These are phyloP conservation scores for Cyclina sinensis DNA, from an alignment of 1,140 invertebrate genomes.

Conservation along the genomic window DNA sequence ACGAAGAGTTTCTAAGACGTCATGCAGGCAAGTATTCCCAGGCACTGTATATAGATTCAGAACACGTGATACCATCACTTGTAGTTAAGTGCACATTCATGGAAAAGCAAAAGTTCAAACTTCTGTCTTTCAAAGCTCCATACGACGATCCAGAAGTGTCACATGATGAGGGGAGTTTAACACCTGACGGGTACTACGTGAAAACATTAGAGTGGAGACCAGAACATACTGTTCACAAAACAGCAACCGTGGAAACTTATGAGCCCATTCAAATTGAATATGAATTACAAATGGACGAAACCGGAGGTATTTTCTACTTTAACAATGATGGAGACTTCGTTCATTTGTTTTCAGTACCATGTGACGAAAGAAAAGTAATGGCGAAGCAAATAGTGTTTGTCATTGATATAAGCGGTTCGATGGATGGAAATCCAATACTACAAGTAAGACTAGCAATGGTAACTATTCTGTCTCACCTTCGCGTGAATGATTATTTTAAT, in stretches of 20 bases:
- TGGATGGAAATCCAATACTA: slow-evolving; percentile 8
- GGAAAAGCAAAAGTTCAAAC: slow-evolving; percentile 19
- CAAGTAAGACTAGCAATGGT: slow-evolving; percentile 14
- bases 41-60: background rate
- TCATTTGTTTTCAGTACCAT: slow-evolving; percentile 17
- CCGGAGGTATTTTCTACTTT: slow-evolving; percentile 1
- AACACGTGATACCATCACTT: slow-evolving; percentile 8
- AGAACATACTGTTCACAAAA: background rate
- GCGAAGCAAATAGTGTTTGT: slow-evolving; percentile 29
- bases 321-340: background rate
- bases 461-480: background rate
- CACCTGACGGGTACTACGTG: background rate
- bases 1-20: slow-evolving; percentile 12
- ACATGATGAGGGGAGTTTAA: background rate
- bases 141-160: background rate
- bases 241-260: background rate
- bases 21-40: slow-evolving; percentile 9
- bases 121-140: background rate
- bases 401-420: slow-evolving; percentile 45
- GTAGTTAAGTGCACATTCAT: background rate
- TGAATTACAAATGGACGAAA: background rate
- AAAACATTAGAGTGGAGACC: background rate
- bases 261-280: background rate
- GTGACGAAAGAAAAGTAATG: background rate
- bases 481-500: slow-evolving; percentile 12